phyloP scores from a whole-genome alignment of 2,113 vertebrate genomes.

The Mustelus asterias region DNA sequence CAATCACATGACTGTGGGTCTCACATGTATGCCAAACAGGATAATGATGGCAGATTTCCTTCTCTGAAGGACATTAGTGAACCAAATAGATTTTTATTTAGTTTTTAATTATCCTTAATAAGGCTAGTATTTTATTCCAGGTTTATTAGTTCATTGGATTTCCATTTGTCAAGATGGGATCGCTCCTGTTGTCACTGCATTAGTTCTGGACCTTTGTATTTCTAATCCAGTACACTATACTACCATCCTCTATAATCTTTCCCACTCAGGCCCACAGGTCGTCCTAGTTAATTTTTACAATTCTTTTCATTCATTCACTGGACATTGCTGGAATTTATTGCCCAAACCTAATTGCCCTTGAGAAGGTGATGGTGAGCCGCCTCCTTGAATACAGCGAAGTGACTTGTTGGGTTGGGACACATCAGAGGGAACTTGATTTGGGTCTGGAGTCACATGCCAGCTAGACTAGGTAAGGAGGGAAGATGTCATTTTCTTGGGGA shows the following conservation, averaged over 20 bases:
- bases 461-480: background rate
- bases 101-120: background rate
- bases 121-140: background rate
- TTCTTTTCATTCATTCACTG: background rate
- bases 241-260: background rate
- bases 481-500: background rate
- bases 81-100: background rate
- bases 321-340: background rate
- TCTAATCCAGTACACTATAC: background rate
- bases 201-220: background rate
- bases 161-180: background rate
- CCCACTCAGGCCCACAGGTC: background rate
- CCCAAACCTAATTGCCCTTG: background rate
- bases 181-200: background rate
- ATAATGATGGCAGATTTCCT: background rate
- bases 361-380: too few species aligned
- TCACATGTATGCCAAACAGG: background rate
- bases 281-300: background rate
- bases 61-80: background rate
- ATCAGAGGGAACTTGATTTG: background rate
- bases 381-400: background rate
- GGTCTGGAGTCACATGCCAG: background rate
- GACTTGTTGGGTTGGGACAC: background rate
- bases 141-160: background rate
- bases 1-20: background rate